phyloP scores from a whole-genome alignment of 1,140 invertebrate genomes.

The Tribolium madens region DNA sequence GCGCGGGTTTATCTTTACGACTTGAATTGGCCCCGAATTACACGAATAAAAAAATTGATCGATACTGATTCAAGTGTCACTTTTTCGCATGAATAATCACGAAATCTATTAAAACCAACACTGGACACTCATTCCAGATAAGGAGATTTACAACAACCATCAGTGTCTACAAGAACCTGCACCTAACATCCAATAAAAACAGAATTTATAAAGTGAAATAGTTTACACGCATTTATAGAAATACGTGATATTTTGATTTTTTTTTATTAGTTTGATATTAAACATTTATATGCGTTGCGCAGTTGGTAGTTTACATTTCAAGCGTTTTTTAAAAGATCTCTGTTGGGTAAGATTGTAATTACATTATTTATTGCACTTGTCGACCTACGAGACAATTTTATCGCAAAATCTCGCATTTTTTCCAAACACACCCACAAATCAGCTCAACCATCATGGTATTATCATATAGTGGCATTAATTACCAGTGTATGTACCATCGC shows the following conservation, averaged over 20 bases:
- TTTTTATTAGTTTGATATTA: constrained; percentile 12
- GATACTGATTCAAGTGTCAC: too few relatives aligned
- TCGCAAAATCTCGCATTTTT: neutral
- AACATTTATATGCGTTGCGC: constrained; percentile 24
- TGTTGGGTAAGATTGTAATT: constrained; percentile 24
- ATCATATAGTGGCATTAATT: constrained; percentile 16
- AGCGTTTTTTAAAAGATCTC: constrained; percentile 14
- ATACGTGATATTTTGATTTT: constrained; percentile 17
- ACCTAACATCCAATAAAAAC: neutral
- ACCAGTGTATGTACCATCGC: neutral
- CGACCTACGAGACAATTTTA: constrained; percentile 26
- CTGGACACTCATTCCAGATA: too few relatives aligned
- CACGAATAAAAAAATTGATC: too few relatives aligned
- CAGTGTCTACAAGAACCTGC: neutral
- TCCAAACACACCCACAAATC: constrained; percentile 3
- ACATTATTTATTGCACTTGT: constrained; percentile 27
- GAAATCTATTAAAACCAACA: too few relatives aligned
- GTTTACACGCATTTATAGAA: constrained; percentile 1
- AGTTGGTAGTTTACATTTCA: constrained; percentile 25
- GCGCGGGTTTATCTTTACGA: too few relatives aligned
- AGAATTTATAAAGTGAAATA: constrained; percentile 7
- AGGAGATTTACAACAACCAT: too few relatives aligned
- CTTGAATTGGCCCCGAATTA: too few relatives aligned
- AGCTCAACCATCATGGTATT: neutral
- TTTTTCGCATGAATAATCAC: too few relatives aligned